Base-by-base conservation (phyloP, 2,113 vertebrate genomes). In the Butorides virescens region DNA sequence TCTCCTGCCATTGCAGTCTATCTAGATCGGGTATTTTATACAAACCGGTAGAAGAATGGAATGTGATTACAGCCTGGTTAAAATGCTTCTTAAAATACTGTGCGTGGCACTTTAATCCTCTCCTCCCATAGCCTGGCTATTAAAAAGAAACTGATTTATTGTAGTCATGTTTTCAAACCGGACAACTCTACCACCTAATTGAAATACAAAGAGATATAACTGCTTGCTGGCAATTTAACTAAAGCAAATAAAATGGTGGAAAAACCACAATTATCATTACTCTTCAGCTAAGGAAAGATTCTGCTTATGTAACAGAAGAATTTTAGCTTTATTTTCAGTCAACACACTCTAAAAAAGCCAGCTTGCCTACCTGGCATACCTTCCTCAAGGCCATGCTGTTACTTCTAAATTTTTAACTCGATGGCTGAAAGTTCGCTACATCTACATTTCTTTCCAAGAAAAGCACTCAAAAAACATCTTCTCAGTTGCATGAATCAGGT, bases 101-200 rank as follows among this genome's bases (percentile, higher is more conserved):
- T 27, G 52, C 1, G 11, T 71, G 87, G 34, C 37, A 68, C 70
- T 97, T 95, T 23, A 97, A 91, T 86, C 39, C 74, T 86, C 65
- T 89, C 49, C 23, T 52, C 42, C 71, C 67, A 63, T 37, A 86
- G 76, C 52, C 27, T 86, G 58, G 92, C 49, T 90, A 70, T 72
- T 96, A 95, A 88, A 95, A 86, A 77, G 63, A 94, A 81, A 86
- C 19, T 95, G 90, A 90, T 91, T 95, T 94, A 94, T 71, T 92
- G 50, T 20, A 87, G 78, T 37, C 70, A 63, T 46, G 70, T 93
- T 95, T 98, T 92, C 70, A 92, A 86, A 94, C 67, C 0, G 50
- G 88, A 96, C 66, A 97, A 66, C 25, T 79, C 74, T 86, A 44
- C 56, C 75, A 75, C 90, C 73, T 93, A 70, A 85, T 91, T 96